phyloP scores from a whole-genome alignment of 2,888 invertebrate species.

The Notodonta dromedarius region DNA sequence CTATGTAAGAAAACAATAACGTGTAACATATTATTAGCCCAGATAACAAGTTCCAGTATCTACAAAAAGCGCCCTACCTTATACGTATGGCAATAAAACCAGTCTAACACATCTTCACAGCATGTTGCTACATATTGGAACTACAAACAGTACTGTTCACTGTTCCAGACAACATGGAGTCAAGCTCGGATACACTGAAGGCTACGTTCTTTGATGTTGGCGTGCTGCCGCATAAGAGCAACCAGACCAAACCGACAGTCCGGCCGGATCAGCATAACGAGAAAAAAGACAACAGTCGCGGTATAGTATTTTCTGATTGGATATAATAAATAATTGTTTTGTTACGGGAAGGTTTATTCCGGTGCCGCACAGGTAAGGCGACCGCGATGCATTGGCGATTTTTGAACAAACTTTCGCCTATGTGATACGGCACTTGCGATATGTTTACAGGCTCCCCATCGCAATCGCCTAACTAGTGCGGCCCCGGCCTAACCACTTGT shows the following conservation, averaged over 20 bases:
- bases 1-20: neutral
- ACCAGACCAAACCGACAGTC: neutral
- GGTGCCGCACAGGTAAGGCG: no score
- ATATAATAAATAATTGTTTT: neutral
- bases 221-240: conserved; percentile 2
- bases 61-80: conserved; percentile 1
- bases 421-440: no score
- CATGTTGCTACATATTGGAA: conserved; percentile 1
- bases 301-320: conserved; percentile 12
- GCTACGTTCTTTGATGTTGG: conserved; percentile 28
- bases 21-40: neutral
- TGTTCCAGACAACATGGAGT: conserved; percentile 60
- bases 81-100: conserved; percentile 1
- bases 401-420: no score
- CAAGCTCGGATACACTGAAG: conserved; percentile 38
- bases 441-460: no score
- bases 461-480: no score
- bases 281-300: conserved; percentile 14
- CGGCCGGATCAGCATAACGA: conserved; percentile 8
- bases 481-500: no score
- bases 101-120: neutral
- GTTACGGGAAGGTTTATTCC: no score
- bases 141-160: conserved; percentile 11
- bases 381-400: no score
- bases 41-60: neutral